Evolutionary conservation across 2,888 invertebrate species (phyloP), one percentile per base, ranked within the genome.

Genomic region (Prosapia bicincta): DNA sequence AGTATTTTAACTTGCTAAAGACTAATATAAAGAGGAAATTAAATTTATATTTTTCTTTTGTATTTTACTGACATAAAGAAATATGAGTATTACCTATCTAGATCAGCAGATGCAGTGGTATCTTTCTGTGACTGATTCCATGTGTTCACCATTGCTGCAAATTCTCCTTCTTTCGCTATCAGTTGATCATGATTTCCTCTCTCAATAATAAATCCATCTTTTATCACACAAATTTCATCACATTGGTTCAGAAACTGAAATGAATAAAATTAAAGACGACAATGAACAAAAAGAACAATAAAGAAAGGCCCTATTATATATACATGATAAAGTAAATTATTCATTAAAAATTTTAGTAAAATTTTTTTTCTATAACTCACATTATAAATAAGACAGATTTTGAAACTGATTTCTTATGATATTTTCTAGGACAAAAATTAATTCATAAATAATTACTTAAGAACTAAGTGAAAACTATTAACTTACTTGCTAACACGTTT

Each of bases 141-240:
- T 75, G 80, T 79, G 74, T 82, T 81, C 0, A 83, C 82, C 82
- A 84, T 82, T 0, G 78, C 65, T 3, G 84, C 82, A 70, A 85
- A 86, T 73, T 85, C 85, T 32, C 79, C 81, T 54, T 83, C 82
- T 10, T 82, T 78, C 24, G 82, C 81, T 83, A 88, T 84, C 26
- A 90, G 83, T 66, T 87, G 83, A 1, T 84, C 82, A 79, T 90
- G 90, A 26, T 85, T 85, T 10, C 90, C 90, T 75, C 85, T 83
- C 79, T 88, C 89, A 2, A 85, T 83, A 26, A 90, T 86, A 76
- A 83, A 82, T 0, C 90, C 90, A 68, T 87, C 86, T 72, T 86
- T 86, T 85, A 91, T 84, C 77, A 89, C 86, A 38, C 89, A 83
- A 32, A 91, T 86, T 76, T 87, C 85, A 83, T 90, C 88, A 82